phyloP scores from a whole-genome alignment of 2,888 invertebrate genomes.

The Keiferia lycopersicella region DNA sequence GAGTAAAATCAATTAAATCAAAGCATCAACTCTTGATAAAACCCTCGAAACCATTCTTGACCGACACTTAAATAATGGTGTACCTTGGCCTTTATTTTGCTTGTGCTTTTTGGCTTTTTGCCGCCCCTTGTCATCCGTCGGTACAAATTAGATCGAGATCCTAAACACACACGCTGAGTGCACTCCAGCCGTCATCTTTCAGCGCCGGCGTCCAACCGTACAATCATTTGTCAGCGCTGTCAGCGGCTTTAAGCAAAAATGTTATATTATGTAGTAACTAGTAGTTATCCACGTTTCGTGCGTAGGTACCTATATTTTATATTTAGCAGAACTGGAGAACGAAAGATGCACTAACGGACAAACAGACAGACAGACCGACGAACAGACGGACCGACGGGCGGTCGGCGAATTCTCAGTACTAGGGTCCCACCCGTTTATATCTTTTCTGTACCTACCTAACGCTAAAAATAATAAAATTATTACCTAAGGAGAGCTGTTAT shows the following conservation, averaged over 20 bases:
- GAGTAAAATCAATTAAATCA: too few species aligned
- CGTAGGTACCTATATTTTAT: not conserved
- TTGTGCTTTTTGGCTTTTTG: slow-evolving; percentile 4
- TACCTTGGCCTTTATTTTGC: not conserved
- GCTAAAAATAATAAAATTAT: too few species aligned
- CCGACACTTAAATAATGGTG: not conserved
- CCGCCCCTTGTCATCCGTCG: slow-evolving; percentile 13
- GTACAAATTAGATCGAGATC: slow-evolving; percentile 16
- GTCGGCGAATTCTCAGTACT: too few species aligned
- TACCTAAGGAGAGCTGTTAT: too few species aligned
- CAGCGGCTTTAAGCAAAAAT: slow-evolving; percentile 1
- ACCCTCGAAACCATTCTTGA: too few species aligned
- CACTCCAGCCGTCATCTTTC: slow-evolving; percentile 16
- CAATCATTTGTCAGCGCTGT: slow-evolving; percentile 16
- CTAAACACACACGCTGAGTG: slow-evolving; percentile 20
- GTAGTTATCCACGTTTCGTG: not conserved
- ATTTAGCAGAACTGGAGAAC: not conserved
- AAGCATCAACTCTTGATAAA: too few species aligned
- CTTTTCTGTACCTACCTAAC: too few species aligned
- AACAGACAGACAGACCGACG: too few species aligned
- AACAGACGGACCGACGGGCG: too few species aligned
- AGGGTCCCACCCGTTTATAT: too few species aligned
- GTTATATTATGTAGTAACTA: not conserved
- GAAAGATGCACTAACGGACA: too few species aligned
- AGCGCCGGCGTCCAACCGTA: slow-evolving; percentile 2